Evolutionary conservation across 2,888 invertebrate genomes (phyloP).

Genomic region (Thera obeliscata): DNA sequence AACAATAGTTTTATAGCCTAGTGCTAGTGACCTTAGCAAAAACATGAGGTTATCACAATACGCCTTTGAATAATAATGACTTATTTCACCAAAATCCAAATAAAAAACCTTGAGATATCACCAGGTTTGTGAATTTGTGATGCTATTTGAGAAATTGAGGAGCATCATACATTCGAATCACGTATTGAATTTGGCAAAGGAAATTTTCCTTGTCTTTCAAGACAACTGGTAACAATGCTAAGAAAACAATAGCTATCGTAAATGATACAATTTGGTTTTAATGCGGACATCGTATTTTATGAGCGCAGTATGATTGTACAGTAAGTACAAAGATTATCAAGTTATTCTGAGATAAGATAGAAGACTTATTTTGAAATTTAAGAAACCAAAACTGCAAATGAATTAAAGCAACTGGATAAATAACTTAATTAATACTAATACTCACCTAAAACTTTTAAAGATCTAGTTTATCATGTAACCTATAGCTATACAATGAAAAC

Average conservation of each 20-base stretch:
- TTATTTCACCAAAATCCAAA: slow-evolving; percentile 18
- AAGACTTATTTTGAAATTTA: too few relatives aligned
- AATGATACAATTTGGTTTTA: slow-evolving; percentile 22
- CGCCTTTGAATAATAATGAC: slow-evolving; percentile 31
- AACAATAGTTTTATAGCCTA: not conserved
- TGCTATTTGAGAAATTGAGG: slow-evolving; percentile 30
- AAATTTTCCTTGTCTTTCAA: slow-evolving; percentile 39
- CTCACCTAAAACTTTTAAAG: not conserved
- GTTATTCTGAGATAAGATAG: too few relatives aligned
- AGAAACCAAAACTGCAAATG: too few relatives aligned
- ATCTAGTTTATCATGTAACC: not conserved
- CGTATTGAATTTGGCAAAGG: slow-evolving; percentile 42
- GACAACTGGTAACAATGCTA: slow-evolving; percentile 24
- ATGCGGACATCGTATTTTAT: not conserved
- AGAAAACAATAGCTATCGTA: slow-evolving; percentile 10
- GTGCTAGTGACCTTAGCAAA: slow-evolving; percentile 11
- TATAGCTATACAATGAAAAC: not conserved
- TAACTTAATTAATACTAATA: too few relatives aligned
- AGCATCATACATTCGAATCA: slow-evolving; percentile 38
- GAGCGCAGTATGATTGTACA: not conserved
- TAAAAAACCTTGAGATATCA: slow-evolving; percentile 26
- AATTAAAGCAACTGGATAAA: too few relatives aligned
- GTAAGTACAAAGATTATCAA: not conserved
- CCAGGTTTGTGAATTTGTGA: slow-evolving; percentile 20
- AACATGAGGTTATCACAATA: slow-evolving; percentile 13